Evolutionary conservation across 2,797 vertebrate genomes (phyloP).

Genomic region (Galago senegalensis): DNA sequence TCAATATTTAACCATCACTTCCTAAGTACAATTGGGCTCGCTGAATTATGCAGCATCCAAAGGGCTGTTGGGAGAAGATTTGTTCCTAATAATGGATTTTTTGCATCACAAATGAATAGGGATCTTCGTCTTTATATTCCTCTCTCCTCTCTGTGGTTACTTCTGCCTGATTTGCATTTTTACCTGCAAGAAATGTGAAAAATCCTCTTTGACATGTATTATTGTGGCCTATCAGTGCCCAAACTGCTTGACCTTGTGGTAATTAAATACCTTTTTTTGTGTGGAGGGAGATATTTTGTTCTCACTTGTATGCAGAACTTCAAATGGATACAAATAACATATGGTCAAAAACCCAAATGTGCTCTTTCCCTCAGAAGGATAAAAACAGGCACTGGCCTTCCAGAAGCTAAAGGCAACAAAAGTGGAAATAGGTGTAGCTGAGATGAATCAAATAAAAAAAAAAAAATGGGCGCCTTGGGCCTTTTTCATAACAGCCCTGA

Average conservation of each 20-base stretch:
- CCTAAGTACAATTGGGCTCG: constrained; percentile 67
- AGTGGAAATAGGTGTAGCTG: neutral
- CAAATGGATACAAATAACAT: neutral
- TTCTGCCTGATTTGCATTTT: constrained; percentile 71
- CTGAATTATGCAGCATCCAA: constrained; percentile 81
- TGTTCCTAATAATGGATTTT: constrained; percentile 82
- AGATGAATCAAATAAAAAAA: constrained; percentile 38
- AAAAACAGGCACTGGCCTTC: neutral
- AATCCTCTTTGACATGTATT: constrained; percentile 1
- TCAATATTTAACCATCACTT: constrained; percentile 84
- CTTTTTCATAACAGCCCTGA: neutral
- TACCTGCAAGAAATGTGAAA: constrained; percentile 44
- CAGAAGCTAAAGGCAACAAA: neutral
- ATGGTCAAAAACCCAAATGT: constrained; percentile 5
- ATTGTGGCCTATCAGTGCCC: neutral
- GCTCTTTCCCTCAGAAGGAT: neutral
- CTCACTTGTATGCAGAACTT: neutral
- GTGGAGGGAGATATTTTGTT: neutral
- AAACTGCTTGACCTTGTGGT: neutral
- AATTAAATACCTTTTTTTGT: neutral
- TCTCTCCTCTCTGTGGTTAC: constrained; percentile 60
- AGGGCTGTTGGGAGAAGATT: constrained; percentile 69
- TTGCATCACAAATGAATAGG: constrained; percentile 79
- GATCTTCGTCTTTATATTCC: constrained; percentile 62
- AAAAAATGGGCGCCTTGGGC: neutral